Evolutionary conservation across 2,888 invertebrate genomes (phyloP), one percentile per base, ranked within the genome.

Genomic region (Noctua fimbriata): DNA sequence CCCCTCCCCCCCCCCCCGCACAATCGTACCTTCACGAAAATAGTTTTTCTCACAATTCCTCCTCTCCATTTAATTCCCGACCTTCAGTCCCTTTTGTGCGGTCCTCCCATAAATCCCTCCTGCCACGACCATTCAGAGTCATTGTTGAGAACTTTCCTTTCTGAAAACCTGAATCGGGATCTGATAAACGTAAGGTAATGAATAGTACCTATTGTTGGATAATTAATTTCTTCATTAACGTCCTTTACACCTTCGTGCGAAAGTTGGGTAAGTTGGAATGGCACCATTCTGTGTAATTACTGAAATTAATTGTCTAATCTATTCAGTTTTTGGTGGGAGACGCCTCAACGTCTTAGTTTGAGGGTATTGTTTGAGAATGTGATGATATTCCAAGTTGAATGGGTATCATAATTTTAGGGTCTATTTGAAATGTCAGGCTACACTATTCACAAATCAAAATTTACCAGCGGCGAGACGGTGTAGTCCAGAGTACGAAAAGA

Each of bases 181-280:
- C 91, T 92, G 93, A 93, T 94, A 93, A 90, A 83, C 92, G 88
- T 16, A 92, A 94, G 94, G 94, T 94, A 94, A 94, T 94, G 92
- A 92, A 94, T 94, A 91, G 91, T 79, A 79, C 93, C 91, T 90
- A 93, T 96, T 96, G 95, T 96, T 92, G 90, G 89, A 93, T 95
- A 95, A 96, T 96, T 96, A 95, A 96, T 96, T 93, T 92, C 91
- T 92, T 92, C 94, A 94, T 94, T 95, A 95, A 92, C 92, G 94
- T 94, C 94, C 89, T 92, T 88, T 91, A 90, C 94, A 93, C 83
- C 86, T 86, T 69, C 47, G 52, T 55, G 58, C 28, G 36, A 21
- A 44, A 78, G 65, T 73, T 66, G 36, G 55, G 66, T 77, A 55
- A 81, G 72, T 81, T 82, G 63, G 69, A 81, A 90, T 91, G 87